Base-by-base conservation (phyloP, 2,113 vertebrate species). In the Passer domesticus region DNA sequence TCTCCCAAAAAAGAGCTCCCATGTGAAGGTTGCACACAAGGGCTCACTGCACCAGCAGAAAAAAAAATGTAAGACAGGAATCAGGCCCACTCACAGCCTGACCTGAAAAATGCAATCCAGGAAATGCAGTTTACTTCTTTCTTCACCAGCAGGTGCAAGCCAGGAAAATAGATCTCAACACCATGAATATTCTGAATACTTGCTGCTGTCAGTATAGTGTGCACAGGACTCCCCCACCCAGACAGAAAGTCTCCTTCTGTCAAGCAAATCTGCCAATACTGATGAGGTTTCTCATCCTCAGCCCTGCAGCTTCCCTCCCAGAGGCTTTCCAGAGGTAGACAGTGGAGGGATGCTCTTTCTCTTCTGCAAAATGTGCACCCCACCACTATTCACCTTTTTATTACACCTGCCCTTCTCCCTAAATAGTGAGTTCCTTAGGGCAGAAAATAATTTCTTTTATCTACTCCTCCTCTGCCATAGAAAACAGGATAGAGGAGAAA, bases 11-110 rank as follows among this genome's bases (percentile, higher is more conserved):
- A 50, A 47, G 21, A 56, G 14, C 5, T 35, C 19, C 27, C 9
- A 2, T 5, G 10, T 3, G 16, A 68, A 6, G 35, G 70, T 19
- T 72, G 79, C 17, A 35, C 28, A 13, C 0, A 0, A 75, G 30
- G 33, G 66, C 5, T 83, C 13, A 1, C 2, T n/a, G 39, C 16
- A 21, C 31, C 1, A 0, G 15, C 25, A 55, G 39, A 72, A 88
- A 74, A 50, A 47, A 76, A 79, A 77, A 24, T 3, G 0, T 7
- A 27, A 58, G n/a, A 15, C 4, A 44, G 19, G 33, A 73, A 58
- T 39, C 21, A 3, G 52, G 25, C 37, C n/a, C 9, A 2, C 24
- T 68, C 24, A 17, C 27, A 88, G n/a, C 8, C 35, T 30, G 22
- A 62, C 43, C 52, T 50, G 53, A 52, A 68, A 83, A 63, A 87